phyloP scores from a whole-genome alignment of 2,797 vertebrate species.

The Alcedo atthis region DNA sequence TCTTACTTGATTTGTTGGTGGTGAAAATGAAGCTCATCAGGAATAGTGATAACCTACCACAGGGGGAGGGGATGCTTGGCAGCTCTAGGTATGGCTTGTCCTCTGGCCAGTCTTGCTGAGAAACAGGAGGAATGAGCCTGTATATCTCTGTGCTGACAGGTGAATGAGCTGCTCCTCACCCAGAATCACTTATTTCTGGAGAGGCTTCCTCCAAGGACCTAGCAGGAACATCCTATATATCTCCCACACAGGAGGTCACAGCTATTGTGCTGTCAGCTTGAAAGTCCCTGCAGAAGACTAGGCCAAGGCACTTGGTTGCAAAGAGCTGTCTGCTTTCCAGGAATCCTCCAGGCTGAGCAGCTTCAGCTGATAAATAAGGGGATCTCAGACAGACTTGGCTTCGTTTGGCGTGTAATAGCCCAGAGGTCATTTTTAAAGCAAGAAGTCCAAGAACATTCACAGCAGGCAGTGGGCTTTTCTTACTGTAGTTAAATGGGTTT shows the following conservation, averaged over 20 bases:
- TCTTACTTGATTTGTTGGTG: background rate
- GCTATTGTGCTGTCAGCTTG: background rate
- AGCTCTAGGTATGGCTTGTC: background rate
- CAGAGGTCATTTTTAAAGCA: slow-evolving; percentile 31
- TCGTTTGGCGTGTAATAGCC: background rate
- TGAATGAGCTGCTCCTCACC: background rate
- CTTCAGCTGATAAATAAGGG: slow-evolving; percentile 27
- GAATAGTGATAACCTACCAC: background rate
- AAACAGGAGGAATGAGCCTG: background rate
- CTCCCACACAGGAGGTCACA: background rate
- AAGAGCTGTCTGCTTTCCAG: slow-evolving; percentile 27
- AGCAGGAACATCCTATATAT: background rate
- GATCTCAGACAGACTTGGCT: background rate
- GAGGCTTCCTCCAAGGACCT: background rate
- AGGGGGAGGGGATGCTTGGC: background rate
- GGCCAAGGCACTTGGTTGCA: background rate
- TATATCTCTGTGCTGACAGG: background rate
- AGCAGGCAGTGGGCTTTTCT: slow-evolving; percentile 28
- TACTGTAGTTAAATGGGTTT: background rate
- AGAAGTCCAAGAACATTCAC: slow-evolving; percentile 16
- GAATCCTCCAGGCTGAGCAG: background rate
- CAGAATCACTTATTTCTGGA: background rate
- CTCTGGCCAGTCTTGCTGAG: background rate
- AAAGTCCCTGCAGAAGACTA: background rate
- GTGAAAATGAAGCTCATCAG: background rate